phyloP scores from a whole-genome alignment of 2,888 invertebrate genomes.

The Mesochorus sp. region DNA sequence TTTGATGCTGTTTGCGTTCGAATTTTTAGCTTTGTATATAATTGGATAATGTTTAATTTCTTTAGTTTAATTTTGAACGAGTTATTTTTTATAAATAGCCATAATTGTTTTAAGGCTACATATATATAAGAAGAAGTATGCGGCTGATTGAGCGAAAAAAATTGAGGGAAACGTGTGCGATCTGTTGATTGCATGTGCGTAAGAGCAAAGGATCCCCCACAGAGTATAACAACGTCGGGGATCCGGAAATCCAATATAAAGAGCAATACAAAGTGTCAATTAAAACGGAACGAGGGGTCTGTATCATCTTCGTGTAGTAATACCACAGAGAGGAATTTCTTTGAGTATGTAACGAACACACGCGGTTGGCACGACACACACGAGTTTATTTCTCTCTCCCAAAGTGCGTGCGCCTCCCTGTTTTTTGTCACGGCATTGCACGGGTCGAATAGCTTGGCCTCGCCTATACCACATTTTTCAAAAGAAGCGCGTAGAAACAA shows the following conservation, averaged over 20 bases:
- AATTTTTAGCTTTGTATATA: no score
- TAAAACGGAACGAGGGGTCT: constrained; percentile 66
- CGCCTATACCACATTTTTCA: constrained; percentile 65
- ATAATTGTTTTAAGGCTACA: no score
- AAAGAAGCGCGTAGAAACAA: constrained; percentile 45
- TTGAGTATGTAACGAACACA: constrained; percentile 33
- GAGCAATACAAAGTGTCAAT: constrained; percentile 74
- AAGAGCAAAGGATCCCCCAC: constrained; percentile 21
- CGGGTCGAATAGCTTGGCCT: constrained; percentile 62
- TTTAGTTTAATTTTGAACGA: no score
- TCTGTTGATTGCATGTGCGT: background rate
- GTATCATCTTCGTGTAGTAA: constrained; percentile 38
- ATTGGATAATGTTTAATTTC: no score
- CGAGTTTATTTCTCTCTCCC: constrained; percentile 30
- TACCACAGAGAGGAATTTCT: constrained; percentile 25
- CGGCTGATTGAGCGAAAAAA: background rate
- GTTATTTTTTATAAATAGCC: no score
- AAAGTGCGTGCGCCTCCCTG: constrained; percentile 24
- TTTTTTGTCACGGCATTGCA: constrained; percentile 64
- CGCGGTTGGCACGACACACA: constrained; percentile 25
- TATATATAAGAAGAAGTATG: no score
- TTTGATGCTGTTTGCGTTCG: background rate
- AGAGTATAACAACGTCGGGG: constrained; percentile 19
- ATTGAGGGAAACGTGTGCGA: background rate
- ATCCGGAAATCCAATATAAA: constrained; percentile 65